These are phyloP conservation scores for Herminia tarsipennalis DNA, from an alignment of 2,888 invertebrate species.

Conservation along the genomic window DNA sequence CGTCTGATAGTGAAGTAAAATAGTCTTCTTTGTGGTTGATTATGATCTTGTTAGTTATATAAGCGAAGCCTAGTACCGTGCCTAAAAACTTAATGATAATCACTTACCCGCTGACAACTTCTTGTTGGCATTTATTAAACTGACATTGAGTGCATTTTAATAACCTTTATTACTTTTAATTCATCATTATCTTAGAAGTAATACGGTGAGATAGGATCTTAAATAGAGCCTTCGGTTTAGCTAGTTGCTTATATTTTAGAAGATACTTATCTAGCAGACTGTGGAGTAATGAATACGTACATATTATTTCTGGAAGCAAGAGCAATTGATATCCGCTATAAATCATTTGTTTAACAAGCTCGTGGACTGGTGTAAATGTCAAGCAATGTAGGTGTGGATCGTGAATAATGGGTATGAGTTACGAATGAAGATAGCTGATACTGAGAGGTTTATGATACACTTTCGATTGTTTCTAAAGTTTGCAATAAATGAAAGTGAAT, in stretches of 20 bases:
- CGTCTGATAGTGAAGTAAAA: constrained; percentile 34
- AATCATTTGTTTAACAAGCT: constrained; percentile 39
- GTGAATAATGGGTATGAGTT: no score
- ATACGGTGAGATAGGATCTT: constrained; percentile 33
- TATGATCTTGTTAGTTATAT: constrained; percentile 24
- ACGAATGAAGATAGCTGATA: no score
- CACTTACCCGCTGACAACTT: constrained; percentile 19
- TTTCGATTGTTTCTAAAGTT: no score
- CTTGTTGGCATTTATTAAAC: constrained; percentile 28
- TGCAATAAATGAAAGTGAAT: no score
- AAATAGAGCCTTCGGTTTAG: constrained; percentile 16
- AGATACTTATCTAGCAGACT: no score
- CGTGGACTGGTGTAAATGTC: constrained; percentile 30
- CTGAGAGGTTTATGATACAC: no score
- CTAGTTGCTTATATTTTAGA: constrained; percentile 9
- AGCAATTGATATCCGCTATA: constrained; percentile 29
- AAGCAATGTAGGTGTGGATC: no score
- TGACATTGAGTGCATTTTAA: constrained; percentile 28
- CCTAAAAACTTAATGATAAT: constrained; percentile 12
- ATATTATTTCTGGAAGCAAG: no score
- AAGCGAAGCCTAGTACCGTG: constrained; percentile 29
- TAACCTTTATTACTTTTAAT: constrained; percentile 33
- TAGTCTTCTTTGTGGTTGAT: neutral
- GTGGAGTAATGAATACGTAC: no score
- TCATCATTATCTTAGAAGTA: constrained; percentile 21